Base-by-base conservation (phyloP, 2,888 invertebrate species). In the Tanytarsus gracilentus region DNA sequence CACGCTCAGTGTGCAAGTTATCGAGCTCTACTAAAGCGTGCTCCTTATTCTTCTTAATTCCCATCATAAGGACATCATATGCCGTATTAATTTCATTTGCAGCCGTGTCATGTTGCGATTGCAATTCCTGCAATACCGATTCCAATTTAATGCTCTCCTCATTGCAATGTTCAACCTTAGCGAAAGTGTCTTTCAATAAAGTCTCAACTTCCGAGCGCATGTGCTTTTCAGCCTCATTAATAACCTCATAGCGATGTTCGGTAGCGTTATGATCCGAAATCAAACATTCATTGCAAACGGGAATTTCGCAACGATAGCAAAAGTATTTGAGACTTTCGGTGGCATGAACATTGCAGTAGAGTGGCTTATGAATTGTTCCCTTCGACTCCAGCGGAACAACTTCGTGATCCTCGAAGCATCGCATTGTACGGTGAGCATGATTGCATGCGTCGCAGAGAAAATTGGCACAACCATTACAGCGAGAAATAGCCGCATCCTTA, bases 351-450 rank as follows among this genome's bases (percentile, higher is more conserved):
- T 81, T 79, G 72, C 95, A 95, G 70, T 86, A 86, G 62, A 95
- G 82, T 36, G 93, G 92, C 73, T 91, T 92, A 69, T 93, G 93
- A 65, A 94, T 85, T 67, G 85, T 85, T 29, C 77, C 75, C 64
- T 93, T 78, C 66, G 92, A 91, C 68, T 93, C 93, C 69, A 95
- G 85, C 44, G 88, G 85, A 58, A 93, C 84, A 36, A 94, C 94
- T 72, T 87, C 82, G 72, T 97, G 96, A 68, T 90, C 91, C 74
- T 96, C 95, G 72, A 97, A 97, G 76, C 95, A 94, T 65, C 93
- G 82, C 96, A 96, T 96, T 70, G 88, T 94, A 73, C 92, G 88
- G 74, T 97, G 96, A 62, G 96, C 96, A 39, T 91, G 89, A 68
- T 93, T 92, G 77, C 96, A 97, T 71, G 92, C 90, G 63, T 87